Percentiles rank a stretch among this genome's conserved stretches.
Evolutionary conservation across 2,888 invertebrate species (phyloP).

Genomic region (Acrobasis consociella): DNA sequence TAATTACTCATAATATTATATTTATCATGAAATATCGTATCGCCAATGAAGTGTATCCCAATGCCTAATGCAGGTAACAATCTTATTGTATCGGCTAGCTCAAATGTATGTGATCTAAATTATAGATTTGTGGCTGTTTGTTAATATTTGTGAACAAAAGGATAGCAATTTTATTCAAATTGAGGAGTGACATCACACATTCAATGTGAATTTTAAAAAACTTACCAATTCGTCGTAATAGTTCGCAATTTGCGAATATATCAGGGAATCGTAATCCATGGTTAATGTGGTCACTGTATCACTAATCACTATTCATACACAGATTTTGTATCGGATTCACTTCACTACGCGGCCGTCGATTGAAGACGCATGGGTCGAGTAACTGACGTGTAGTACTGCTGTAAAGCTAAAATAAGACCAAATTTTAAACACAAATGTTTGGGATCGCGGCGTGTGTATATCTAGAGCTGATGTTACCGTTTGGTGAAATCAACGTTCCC

Average conservation of each 20-base stretch:
- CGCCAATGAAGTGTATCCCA: no score
- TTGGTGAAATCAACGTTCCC: not conserved
- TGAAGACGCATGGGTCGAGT: slow-evolving; percentile 78
- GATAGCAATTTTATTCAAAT: not conserved
- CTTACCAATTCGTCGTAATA: slow-evolving; percentile 85
- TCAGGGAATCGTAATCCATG: slow-evolving; percentile 86
- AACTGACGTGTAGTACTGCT: slow-evolving; percentile 78
- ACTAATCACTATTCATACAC: slow-evolving; percentile 16
- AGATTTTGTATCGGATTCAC: slow-evolving; percentile 37
- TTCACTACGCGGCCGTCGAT: slow-evolving; percentile 63
- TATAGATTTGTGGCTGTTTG: no score
- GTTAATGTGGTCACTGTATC: slow-evolving; percentile 36
- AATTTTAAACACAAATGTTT: slow-evolving; percentile 83
- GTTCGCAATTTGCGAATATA: slow-evolving; percentile 84
- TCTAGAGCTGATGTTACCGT: slow-evolving; percentile 61
- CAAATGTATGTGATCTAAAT: no score
- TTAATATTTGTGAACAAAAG: not conserved
- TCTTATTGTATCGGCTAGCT: no score
- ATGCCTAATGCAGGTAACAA: no score
- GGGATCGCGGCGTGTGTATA: slow-evolving; percentile 58
- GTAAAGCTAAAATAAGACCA: slow-evolving; percentile 84
- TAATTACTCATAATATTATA: no score
- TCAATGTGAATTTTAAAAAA: slow-evolving; percentile 22
- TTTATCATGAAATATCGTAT: no score
- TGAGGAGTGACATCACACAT: not conserved